These are phyloP conservation scores for Chaetoderma sp. DNA, from an alignment of 2,888 invertebrate species.

Conservation along the genomic window DNA sequence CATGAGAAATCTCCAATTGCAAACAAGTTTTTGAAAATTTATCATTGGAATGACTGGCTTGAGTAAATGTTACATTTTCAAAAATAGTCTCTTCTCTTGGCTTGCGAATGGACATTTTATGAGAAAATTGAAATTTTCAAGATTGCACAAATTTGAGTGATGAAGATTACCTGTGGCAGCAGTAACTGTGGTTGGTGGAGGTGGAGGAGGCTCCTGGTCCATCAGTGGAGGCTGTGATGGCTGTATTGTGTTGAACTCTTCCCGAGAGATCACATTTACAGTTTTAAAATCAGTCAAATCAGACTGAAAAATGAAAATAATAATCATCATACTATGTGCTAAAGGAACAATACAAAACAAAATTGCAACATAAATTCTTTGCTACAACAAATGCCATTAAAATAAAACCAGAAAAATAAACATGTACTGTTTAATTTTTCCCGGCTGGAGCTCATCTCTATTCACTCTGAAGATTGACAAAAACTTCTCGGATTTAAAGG, in stretches of 20 bases:
- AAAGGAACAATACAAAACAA: background rate
- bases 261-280: slow-evolving; percentile 88
- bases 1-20: too few relatives aligned
- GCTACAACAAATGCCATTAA: background rate
- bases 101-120: too few relatives aligned
- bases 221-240: slow-evolving; percentile 70
- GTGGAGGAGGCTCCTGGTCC: slow-evolving; percentile 81
- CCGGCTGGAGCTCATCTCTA: too few relatives aligned
- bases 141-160: too few relatives aligned
- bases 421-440: too few relatives aligned
- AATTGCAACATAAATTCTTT: background rate
- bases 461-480: too few relatives aligned
- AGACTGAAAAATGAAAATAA: slow-evolving; percentile 27
- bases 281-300: slow-evolving; percentile 73
- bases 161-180: slow-evolving; percentile 16
- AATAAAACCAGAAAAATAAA: background rate
- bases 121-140: too few relatives aligned
- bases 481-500: too few relatives aligned
- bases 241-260: slow-evolving; percentile 81
- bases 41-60: too few relatives aligned
- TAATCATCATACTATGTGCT: background rate
- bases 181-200: slow-evolving; percentile 76
- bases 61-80: too few relatives aligned
- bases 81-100: too few relatives aligned
- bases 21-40: too few relatives aligned